Conservation (phyloP, 2,113 vertebrate genomes). For the Emydura subglobosa region DNA sequence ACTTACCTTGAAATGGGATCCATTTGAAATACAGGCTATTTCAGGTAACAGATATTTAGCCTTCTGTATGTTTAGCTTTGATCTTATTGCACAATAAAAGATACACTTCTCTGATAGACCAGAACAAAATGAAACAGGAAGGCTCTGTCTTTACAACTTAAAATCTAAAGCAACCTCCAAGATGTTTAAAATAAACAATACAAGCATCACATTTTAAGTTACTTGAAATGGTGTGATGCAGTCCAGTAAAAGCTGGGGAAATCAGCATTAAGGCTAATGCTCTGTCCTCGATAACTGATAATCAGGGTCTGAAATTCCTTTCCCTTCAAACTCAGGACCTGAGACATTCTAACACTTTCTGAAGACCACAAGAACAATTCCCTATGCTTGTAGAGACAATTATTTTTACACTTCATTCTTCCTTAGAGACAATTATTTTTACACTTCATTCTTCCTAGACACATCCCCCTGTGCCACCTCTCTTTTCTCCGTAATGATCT, state of each 20-base stretch:
- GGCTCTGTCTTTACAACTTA: not conserved
- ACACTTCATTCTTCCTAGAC: not conserved
- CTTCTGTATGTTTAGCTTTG: not conserved
- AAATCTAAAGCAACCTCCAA: not conserved
- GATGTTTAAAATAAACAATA: not conserved
- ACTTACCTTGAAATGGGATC: constrained; percentile 63
- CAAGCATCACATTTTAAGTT: not conserved
- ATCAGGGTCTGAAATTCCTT: not conserved
- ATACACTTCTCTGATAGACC: not conserved
- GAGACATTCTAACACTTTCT: not conserved
- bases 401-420: not conserved
- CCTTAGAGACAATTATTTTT: not conserved
- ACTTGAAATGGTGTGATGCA: constrained; percentile 26
- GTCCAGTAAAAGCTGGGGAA: not conserved
- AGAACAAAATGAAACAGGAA: not conserved
- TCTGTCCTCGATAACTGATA: not conserved
- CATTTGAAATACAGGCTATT: constrained; percentile 14
- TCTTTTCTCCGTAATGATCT: not conserved
- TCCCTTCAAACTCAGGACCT: not conserved
- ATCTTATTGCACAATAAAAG: constrained; percentile 2
- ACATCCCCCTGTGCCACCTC: fast-evolving
- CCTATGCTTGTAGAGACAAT: not conserved
- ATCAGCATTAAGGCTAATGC: constrained; percentile 25
- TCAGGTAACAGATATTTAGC: constrained; percentile 3
- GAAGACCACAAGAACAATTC: not conserved